These are phyloP conservation scores for Raphicerus campestris DNA, from an alignment of 2,113 vertebrate genomes.

Conservation along the genomic window DNA sequence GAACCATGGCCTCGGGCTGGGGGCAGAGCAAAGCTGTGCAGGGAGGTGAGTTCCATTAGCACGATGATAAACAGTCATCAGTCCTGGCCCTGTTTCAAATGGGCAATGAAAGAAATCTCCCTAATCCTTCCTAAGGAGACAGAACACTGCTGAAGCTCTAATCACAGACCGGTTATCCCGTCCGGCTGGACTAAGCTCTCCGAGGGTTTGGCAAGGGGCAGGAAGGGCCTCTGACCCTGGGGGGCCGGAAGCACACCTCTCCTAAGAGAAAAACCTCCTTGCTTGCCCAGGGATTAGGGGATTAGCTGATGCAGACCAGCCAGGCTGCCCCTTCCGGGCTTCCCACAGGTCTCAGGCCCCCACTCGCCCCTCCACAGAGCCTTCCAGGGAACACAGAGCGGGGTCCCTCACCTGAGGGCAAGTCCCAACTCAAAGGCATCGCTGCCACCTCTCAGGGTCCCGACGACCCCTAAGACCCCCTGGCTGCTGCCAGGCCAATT, in stretches of 20 bases:
- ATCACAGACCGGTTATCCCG: conserved; percentile 25
- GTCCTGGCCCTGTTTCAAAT: conserved; percentile 30
- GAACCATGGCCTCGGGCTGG: fast-evolving
- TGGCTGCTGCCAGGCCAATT: not conserved
- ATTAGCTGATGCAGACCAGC: not conserved
- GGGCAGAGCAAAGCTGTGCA: fast-evolving
- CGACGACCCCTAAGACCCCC: not conserved
- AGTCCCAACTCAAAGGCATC: not conserved
- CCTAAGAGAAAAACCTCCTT: not conserved
- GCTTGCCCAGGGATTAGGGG: not conserved
- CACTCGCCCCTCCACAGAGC: not conserved
- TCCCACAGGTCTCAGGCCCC: not conserved
- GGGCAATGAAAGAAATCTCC: conserved; percentile 6
- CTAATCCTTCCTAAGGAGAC: conserved; percentile 64
- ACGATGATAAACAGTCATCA: not conserved
- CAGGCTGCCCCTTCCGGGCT: not conserved
- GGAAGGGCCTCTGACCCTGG: not conserved
- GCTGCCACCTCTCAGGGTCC: not conserved
- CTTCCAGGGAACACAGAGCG: not conserved
- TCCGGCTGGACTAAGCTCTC: not conserved
- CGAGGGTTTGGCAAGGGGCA: not conserved
- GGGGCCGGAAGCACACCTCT: not conserved
- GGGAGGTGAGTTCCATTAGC: not conserved
- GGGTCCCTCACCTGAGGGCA: not conserved
- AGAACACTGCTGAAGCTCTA: not conserved